Base-by-base conservation (phyloP, 1,140 invertebrate species). In the Oscheius sp. region DNA sequence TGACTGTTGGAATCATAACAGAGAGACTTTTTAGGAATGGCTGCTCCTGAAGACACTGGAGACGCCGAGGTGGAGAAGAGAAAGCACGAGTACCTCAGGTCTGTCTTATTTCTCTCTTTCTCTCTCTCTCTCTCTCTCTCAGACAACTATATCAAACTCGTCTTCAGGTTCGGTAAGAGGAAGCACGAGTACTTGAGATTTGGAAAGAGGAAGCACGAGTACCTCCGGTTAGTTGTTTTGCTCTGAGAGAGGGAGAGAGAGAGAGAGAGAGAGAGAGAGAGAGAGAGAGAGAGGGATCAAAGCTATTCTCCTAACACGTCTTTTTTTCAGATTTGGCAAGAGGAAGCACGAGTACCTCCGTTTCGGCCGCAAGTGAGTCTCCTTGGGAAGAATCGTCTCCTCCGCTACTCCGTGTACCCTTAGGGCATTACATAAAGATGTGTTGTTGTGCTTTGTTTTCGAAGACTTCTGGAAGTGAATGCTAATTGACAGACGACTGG, bases 111-210 rank as follows among this genome's bases (percentile, higher is more conserved):
- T 23, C 29, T 70, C 66, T 4, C 1, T 71, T 69, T 23, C n/a
- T n/a, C n/a, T n/a, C n/a, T n/a, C n/a, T n/a, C n/a, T n/a, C n/a
- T n/a, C n/a, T n/a, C n/a, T n/a, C n/a, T n/a, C n/a, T n/a, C n/a
- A 42, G 45, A 13, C 45, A 4, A 38, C 20, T 52, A 59, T 15
- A n/a, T 26, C 42, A 20, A 42, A 42, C n/a, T 10, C 10, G 69
- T 58, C 29, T 70, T 32, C 2, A 68, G 68, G 18, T 71, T 76
- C 32, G 77, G 76, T 23, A 81, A 81, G 79, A 69, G 78, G 55
- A 81, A 82, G 69, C 80, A 82, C 69, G 80, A 82, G 72, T 82
- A 82, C 66, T 68, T 82, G 26, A 77, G 80, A 35, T 82, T 82
- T 49, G 80, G 80, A 31, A 81, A 82, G 68, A 74, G 80, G 71